Evolutionary conservation across 2,888 invertebrate species (phyloP).

Genomic region (Coronaproctus castanopsis): DNA sequence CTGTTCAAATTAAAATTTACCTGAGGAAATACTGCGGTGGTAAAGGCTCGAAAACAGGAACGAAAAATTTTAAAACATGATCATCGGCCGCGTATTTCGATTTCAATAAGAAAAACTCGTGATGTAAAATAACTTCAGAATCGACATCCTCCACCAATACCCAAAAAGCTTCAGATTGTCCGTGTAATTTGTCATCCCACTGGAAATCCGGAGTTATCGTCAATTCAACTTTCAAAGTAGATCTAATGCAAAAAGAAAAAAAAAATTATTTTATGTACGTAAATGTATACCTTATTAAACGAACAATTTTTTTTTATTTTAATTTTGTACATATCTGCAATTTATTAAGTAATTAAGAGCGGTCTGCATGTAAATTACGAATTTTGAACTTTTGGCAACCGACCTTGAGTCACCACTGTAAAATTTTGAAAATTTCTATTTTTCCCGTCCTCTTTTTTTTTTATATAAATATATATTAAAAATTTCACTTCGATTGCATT

Average conservation of each 20-base stretch:
- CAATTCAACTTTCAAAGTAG: slow-evolving; percentile 81
- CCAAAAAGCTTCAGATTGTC: slow-evolving; percentile 64
- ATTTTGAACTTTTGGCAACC: no score
- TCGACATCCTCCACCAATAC: slow-evolving; percentile 72
- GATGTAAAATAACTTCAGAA: slow-evolving; percentile 78
- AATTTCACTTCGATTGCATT: no score
- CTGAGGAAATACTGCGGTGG: slow-evolving; percentile 92
- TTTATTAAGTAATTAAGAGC: no score
- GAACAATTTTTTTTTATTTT: background rate
- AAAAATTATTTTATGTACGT: background rate
- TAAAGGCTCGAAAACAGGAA: slow-evolving; percentile 93
- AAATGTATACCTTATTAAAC: no score
- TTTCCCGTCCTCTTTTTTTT: no score
- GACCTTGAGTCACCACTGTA: no score
- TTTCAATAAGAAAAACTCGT: slow-evolving; percentile 87
- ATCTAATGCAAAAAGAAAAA: slow-evolving; percentile 27
- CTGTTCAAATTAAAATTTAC: no score
- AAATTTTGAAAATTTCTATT: no score
- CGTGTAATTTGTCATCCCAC: slow-evolving; percentile 88
- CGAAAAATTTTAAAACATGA: slow-evolving; percentile 91
- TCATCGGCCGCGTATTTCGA: slow-evolving; percentile 85
- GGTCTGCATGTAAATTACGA: no score
- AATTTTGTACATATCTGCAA: no score
- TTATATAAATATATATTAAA: no score
- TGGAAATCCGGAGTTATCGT: slow-evolving; percentile 97